Percentiles rank a stretch among this genome's conserved stretches.
These are phyloP conservation scores for Aspidiotus rigidus DNA, from an alignment of 2,888 invertebrate genomes.

Conservation along the genomic window DNA sequence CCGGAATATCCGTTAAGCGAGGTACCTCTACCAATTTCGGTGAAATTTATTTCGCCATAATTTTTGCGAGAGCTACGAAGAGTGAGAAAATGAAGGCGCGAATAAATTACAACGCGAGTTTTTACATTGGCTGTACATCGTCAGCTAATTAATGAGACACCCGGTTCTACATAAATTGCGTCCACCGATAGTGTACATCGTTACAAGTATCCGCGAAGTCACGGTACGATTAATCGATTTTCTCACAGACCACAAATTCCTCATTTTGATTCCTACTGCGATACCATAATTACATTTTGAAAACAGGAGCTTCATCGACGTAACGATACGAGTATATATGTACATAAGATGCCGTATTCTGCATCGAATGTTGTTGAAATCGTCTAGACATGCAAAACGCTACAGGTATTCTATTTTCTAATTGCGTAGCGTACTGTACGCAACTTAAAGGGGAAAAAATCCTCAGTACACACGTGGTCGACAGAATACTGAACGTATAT, in stretches of 20 bases:
- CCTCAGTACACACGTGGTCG: no score
- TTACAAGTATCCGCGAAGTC: no score
- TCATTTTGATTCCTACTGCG: slow-evolving; percentile 21
- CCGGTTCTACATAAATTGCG: slow-evolving; percentile 4
- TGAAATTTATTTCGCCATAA: no score
- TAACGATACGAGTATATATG: no score
- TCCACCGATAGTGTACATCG: background rate
- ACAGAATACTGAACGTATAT: no score
- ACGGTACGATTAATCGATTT: background rate
- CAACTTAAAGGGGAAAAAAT: no score
- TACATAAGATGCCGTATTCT: no score
- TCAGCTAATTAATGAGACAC: slow-evolving; percentile 4
- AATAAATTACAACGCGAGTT: background rate
- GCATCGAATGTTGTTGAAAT: slow-evolving; percentile 16
- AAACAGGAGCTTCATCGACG: slow-evolving; percentile 21
- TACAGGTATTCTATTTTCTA: slow-evolving; percentile 10
- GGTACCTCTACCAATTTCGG: no score
- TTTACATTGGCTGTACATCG: background rate
- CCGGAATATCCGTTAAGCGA: no score
- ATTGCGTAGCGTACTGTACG: background rate
- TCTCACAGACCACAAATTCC: slow-evolving; percentile 2
- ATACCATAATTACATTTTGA: slow-evolving; percentile 23
- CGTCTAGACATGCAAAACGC: slow-evolving; percentile 29
- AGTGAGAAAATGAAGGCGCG: background rate
- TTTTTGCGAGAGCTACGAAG: no score